Conservation (phyloP, 2,888 invertebrate species). For the Carterocephalus palaemon region DNA sequence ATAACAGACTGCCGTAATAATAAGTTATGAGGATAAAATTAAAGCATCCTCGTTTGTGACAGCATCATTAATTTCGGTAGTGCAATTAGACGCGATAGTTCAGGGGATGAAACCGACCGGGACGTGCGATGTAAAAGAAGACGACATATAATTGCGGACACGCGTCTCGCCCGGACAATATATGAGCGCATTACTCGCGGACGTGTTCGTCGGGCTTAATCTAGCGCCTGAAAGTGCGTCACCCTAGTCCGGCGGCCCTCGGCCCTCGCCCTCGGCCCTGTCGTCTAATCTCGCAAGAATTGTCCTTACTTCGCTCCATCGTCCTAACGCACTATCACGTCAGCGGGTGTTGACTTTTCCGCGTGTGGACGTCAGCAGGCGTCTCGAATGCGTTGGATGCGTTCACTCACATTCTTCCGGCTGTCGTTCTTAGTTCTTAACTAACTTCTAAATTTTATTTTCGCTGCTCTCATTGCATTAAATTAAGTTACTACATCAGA, state of each 20-base stretch:
- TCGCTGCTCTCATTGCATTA: not conserved
- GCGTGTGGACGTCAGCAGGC: too few relatives aligned
- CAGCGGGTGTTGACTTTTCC: conserved; percentile 1
- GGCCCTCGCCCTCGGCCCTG: conserved; percentile 30
- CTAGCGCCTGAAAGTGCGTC: conserved; percentile 69
- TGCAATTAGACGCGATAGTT: conserved; percentile 10
- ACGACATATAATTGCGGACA: conserved; percentile 69
- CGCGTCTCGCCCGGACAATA: conserved; percentile 68
- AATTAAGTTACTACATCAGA: too few relatives aligned
- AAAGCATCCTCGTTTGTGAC: conserved; percentile 3
- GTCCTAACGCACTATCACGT: conserved; percentile 8
- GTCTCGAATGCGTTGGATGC: not conserved
- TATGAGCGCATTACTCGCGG: conserved; percentile 75
- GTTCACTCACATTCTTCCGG: conserved; percentile 1
- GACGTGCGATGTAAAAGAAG: conserved; percentile 35
- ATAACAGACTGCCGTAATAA: not conserved
- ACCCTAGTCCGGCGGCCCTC: conserved; percentile 51
- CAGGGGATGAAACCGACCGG: conserved; percentile 3
- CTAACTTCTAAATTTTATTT: not conserved
- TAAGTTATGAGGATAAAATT: conserved; percentile 6
- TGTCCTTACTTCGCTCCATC: conserved; percentile 30
- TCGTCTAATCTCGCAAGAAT: conserved; percentile 36
- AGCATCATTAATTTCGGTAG: conserved; percentile 15
- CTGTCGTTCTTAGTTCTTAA: too few relatives aligned
- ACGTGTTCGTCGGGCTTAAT: conserved; percentile 75